A percentile compares a stretch with the other conserved stretches of the same genome.
Conservation (phyloP, 2,888 invertebrate genomes). For the Ectemnius lituratus region DNA sequence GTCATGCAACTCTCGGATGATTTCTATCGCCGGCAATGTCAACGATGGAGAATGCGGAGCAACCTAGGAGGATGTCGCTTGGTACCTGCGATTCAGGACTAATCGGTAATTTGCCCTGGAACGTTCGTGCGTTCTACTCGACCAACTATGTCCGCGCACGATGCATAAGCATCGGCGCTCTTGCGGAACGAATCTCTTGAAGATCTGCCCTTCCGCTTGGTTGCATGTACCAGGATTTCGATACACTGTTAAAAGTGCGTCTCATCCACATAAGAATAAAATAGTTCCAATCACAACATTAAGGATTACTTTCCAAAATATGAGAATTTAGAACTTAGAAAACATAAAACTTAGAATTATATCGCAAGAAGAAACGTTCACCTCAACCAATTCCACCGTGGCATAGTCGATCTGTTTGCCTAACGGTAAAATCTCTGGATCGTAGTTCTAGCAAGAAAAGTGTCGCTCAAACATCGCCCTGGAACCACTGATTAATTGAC, state of each 20-base stretch:
- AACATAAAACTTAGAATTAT: background rate
- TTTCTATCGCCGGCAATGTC: background rate
- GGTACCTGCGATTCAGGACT: background rate
- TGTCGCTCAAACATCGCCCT: slow-evolving; percentile 31
- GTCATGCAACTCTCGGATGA: background rate
- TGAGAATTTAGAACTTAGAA: too few relatives aligned
- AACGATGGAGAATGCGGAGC: background rate
- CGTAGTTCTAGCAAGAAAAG: slow-evolving; percentile 38
- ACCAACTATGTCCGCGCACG: background rate
- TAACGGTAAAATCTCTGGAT: slow-evolving; percentile 56
- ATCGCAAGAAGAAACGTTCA: background rate
- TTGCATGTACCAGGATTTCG: background rate
- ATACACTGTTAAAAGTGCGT: background rate
- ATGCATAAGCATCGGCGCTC: background rate
- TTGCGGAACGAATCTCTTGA: background rate
- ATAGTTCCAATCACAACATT: background rate
- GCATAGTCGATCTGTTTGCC: slow-evolving; percentile 36
- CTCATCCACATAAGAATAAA: background rate
- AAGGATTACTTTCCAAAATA: too few relatives aligned
- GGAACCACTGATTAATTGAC: slow-evolving; percentile 32
- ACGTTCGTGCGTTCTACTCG: background rate
- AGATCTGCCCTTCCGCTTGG: slow-evolving; percentile 6
- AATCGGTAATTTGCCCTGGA: slow-evolving; percentile 1
- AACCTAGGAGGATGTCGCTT: background rate
- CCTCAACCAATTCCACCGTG: slow-evolving; percentile 49